Conservation (phyloP, 2,113 vertebrate species). For the Halichoeres trimaculatus region DNA sequence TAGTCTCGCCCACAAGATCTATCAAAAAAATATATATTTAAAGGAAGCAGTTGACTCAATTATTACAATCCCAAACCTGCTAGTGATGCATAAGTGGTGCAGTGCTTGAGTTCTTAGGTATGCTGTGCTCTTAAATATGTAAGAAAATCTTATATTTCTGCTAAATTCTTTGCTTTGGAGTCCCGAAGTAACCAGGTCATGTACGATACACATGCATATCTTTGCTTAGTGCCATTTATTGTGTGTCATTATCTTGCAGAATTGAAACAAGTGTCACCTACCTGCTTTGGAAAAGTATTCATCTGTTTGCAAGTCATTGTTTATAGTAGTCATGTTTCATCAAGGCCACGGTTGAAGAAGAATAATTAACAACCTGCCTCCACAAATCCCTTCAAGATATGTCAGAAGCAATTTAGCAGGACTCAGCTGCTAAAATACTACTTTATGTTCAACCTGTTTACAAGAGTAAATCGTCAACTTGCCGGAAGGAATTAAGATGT, state of each 20-base stretch:
- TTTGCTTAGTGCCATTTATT: too few relatives aligned
- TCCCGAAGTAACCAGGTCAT: too few relatives aligned
- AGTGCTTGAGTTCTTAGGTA: background rate
- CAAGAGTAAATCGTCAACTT: constrained; percentile 40
- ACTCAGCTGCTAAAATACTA: constrained; percentile 27
- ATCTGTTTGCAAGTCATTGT: constrained; percentile 21
- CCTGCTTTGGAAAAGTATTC: constrained; percentile 12
- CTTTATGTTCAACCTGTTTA: constrained; percentile 46
- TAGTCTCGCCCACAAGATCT: background rate
- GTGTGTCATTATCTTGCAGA: too few relatives aligned
- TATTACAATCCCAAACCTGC: background rate
- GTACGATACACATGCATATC: too few relatives aligned
- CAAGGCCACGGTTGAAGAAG: constrained; percentile 19
- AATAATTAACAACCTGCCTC: constrained; percentile 55
- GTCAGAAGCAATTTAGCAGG: constrained; percentile 39
- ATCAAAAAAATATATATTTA: background rate
- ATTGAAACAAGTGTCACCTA: too few relatives aligned
- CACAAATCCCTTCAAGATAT: constrained; percentile 46
- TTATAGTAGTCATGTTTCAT: constrained; percentile 20
- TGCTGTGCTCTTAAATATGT: background rate
- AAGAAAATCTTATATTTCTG: background rate
- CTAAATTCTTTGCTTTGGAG: background rate
- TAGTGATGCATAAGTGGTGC: background rate
- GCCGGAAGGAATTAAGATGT: constrained; percentile 59
- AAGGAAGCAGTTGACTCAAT: background rate